Evolutionary conservation across 2,888 invertebrate genomes (phyloP), one percentile per base, ranked within the genome.

Genomic region (Cerceris rybyensis): DNA sequence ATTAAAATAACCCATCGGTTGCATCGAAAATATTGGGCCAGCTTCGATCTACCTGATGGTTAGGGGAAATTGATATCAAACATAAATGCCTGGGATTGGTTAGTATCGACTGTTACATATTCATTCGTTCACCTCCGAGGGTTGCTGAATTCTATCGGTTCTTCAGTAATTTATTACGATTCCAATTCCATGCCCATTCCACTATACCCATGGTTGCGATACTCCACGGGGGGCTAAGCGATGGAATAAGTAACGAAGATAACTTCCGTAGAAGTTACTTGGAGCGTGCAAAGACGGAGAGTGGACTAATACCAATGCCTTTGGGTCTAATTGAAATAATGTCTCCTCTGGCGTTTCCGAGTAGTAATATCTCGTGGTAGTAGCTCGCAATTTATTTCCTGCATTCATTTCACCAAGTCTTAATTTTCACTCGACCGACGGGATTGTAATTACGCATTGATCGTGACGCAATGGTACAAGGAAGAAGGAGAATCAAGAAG

Each of bases 161-260:
- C 28, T 87, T 86, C 84, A 86, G 84, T 86, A 87, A 86, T 86
- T 86, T 86, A 87, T 87, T 77, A 82, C 76, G 64, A 78, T 74
- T 79, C 69, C 74, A 77, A 74, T 78, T 64, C 41, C 59, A 46
- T 70, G 52, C 55, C 65, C 46, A 64, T 42, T 7, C 8, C 14
- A 6, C 49, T 43, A 43, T 39, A 28, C 49, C 6, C 17, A 43
- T 58, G 49, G 16, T 7, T 63, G 43, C 70, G 65, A 71, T 66
- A 70, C 66, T 39, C 17, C 17, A 1, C 16, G 50, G 52, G 52
- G 55, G 17, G 16, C 17, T 41, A 57, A 11, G 39, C n/a, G 46
- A 17, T 55, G 66, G 75, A 82, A 73, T 74, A 84, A 81, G 75
- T 63, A 78, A 73, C 67, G 75, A 52, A 52, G 78, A 77, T 68